phyloP scores from a whole-genome alignment of 2,888 invertebrate species.

The Callyntrura guangdongensis region DNA sequence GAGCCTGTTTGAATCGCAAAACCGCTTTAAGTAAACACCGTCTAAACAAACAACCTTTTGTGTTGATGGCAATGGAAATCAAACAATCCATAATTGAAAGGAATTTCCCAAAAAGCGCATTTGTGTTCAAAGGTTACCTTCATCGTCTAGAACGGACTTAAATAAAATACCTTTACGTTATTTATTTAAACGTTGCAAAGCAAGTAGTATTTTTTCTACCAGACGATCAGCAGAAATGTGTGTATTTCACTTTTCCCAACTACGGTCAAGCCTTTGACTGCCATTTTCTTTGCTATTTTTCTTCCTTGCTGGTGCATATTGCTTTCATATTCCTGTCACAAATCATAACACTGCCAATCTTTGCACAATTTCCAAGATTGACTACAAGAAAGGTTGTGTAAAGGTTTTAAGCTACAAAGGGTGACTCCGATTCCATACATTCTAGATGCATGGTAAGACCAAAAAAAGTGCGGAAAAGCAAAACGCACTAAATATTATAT shows the following conservation, averaged over 20 bases:
- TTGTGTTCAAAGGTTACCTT: no score
- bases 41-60: neutral
- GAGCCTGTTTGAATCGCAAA: neutral
- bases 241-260: no score
- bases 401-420: no score
- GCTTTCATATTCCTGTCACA: neutral
- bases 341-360: neutral
- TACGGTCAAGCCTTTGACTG: no score
- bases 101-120: neutral
- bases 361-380: neutral
- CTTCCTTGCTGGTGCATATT: neutral
- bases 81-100: slow-evolving; percentile 15
- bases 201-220: no score
- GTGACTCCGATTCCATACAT: neutral
- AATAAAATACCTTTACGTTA: no score
- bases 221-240: no score
- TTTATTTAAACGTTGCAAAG: no score
- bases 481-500: slow-evolving; percentile 50
- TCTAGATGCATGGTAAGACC: neutral
- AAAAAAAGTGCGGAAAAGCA: slow-evolving; percentile 39
- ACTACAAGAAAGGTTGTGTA: neutral
- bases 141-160: no score
- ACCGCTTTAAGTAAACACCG: neutral
- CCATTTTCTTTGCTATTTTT: neutral
- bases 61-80: neutral